phyloP scores from a whole-genome alignment of 2,113 vertebrate species.

The Callipepla squamata region DNA sequence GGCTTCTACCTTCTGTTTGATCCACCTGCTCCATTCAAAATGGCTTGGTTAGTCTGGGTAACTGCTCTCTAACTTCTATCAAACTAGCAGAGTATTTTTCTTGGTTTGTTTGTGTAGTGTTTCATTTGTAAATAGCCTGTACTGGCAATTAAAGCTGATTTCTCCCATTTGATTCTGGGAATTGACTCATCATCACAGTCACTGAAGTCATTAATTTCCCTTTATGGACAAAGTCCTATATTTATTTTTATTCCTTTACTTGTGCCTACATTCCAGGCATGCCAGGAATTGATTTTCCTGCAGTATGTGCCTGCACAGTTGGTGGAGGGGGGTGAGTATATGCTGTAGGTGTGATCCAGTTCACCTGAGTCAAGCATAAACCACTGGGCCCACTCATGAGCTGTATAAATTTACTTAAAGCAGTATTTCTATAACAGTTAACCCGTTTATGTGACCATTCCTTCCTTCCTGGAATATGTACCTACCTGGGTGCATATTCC shows the following conservation, averaged over 20 bases:
- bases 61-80: background rate
- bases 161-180: background rate
- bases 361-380: background rate
- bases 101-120: background rate
- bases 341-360: background rate
- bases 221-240: background rate
- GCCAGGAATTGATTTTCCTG: background rate
- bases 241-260: background rate
- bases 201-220: background rate
- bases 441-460: background rate
- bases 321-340: background rate
- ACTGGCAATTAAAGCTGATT: background rate
- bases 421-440: background rate
- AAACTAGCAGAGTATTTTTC: background rate
- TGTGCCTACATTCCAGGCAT: background rate
- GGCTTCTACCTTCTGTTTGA: background rate
- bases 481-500: background rate
- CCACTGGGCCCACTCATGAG: background rate
- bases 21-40: background rate
- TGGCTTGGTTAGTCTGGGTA: background rate
- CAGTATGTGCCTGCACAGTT: background rate
- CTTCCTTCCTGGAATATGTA: conserved; percentile 6
- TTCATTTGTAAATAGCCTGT: background rate
- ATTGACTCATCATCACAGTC: background rate
- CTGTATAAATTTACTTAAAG: background rate